Conservation (phyloP, 2,888 invertebrate genomes). For the Lysandra coridon region DNA sequence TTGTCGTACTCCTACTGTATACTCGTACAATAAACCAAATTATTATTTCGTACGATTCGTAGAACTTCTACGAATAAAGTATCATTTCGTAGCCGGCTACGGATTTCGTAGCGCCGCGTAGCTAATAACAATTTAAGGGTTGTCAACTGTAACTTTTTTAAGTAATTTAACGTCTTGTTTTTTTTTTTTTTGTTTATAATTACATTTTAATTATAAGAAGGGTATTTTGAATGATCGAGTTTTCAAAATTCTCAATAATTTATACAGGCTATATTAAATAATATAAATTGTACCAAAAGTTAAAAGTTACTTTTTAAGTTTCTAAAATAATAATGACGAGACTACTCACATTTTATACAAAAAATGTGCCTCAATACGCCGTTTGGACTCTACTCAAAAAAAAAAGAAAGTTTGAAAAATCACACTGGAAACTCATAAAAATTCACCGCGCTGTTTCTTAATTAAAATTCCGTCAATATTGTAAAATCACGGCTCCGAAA, state of each 20-base stretch:
- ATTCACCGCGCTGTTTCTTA: conserved; percentile 25
- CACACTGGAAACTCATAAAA: conserved; percentile 9
- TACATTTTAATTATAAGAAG: too few relatives aligned
- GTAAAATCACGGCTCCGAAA: conserved; percentile 43
- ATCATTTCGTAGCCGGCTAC: conserved; percentile 31
- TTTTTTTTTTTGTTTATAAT: background rate
- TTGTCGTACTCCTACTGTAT: conserved; percentile 64
- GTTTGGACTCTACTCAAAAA: too few relatives aligned
- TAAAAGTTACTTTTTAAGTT: too few relatives aligned
- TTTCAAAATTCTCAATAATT: too few relatives aligned
- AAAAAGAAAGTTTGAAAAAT: background rate
- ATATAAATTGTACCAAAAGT: too few relatives aligned
- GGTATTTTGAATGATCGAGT: too few relatives aligned
- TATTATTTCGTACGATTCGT: conserved; percentile 49
- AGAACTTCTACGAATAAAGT: conserved; percentile 36
- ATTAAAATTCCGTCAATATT: conserved; percentile 40
- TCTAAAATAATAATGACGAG: too few relatives aligned
- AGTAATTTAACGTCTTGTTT: conserved; percentile 1
- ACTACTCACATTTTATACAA: too few relatives aligned
- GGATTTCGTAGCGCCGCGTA: conserved; percentile 23
- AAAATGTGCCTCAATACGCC: too few relatives aligned
- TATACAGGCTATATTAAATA: too few relatives aligned
- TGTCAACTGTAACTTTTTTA: background rate
- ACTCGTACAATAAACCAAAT: conserved; percentile 43
- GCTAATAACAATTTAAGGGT: background rate